Conservation (phyloP, 2,113 vertebrate species). For the Hydrochoerus hydrochaeris region DNA sequence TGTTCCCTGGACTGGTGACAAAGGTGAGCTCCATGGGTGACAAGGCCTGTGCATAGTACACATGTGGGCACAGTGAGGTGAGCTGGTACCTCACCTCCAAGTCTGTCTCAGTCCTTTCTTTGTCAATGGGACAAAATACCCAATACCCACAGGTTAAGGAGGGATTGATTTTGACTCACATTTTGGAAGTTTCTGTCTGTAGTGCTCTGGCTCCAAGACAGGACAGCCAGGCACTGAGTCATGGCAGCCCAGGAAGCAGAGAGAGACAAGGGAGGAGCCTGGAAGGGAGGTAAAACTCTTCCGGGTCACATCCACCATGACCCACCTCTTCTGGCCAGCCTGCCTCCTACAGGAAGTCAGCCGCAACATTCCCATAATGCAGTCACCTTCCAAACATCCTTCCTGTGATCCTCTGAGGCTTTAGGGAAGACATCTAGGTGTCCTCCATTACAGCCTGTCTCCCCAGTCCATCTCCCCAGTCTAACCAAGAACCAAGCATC, state of each 20-base stretch:
- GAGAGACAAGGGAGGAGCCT: background rate
- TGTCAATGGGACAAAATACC: background rate
- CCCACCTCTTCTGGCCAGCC: background rate
- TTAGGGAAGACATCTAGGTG: background rate
- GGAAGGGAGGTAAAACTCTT: background rate
- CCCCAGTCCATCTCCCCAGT: accelerated
- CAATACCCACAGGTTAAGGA: background rate
- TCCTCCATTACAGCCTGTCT: background rate
- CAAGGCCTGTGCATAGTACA: accelerated
- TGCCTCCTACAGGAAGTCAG: background rate
- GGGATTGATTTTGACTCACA: background rate
- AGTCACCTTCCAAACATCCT: background rate
- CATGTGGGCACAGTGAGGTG: no score
- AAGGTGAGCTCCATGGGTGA: background rate
- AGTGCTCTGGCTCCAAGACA: background rate
- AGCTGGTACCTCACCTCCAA: background rate
- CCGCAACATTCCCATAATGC: background rate
- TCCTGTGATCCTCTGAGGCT: background rate
- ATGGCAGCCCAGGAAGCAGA: background rate
- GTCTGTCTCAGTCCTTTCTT: background rate
- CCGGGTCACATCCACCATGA: background rate
- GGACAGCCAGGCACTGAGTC: background rate
- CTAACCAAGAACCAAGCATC: background rate
- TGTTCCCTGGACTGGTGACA: background rate
- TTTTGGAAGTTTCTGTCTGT: background rate